Base-by-base conservation (phyloP, 2,888 invertebrate species). In the Drosophila cracens region DNA sequence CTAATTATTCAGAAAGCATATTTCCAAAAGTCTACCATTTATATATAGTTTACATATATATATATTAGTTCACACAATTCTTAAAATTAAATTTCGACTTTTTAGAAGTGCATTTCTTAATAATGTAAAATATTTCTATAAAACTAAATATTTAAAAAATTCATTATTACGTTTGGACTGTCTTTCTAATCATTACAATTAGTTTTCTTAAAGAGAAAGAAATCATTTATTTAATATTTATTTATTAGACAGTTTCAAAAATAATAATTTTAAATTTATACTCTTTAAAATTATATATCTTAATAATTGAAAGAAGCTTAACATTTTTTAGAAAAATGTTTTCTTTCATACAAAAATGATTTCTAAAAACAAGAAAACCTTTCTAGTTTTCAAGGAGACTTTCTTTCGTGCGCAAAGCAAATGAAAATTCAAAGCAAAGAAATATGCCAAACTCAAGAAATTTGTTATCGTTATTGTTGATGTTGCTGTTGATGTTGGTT, bases 381-480 rank as follows among this genome's bases (percentile, higher is more conserved):
- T 21, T 21, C 3, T 13, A 3, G 21, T 13, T 21, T 13, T 1
- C 13, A 21, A 36, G 36, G 2, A 2, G 38, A 16, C 2, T 25
- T 46, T 46, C 8, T 16, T 21, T 2, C 16, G 27, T 25, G 46
- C 25, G 46, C 25, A 25, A 43, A 60, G 56, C 61, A 85, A 84
- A 85, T 90, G 83, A 83, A 80, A 86, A 90, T 71, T 80, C 77
- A 84, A 84, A 72, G 71, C 62, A 58, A 70, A 52, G 56, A 81
- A 74, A 75, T 76, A 73, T 87, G 82, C 73, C 84, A 73, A 69
- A 71, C 62, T 61, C 60, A 69, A 65, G 6, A 43, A 16, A 57
- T 46, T 57, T 38, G 36, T 53, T 59, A 57, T 57, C 58, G 60
- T 34, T 66, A 52, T 27, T 64, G 65, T 62, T 66, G 74, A 25